phyloP scores from a whole-genome alignment of 2,888 invertebrate species.

The Brachypterus glaber region DNA sequence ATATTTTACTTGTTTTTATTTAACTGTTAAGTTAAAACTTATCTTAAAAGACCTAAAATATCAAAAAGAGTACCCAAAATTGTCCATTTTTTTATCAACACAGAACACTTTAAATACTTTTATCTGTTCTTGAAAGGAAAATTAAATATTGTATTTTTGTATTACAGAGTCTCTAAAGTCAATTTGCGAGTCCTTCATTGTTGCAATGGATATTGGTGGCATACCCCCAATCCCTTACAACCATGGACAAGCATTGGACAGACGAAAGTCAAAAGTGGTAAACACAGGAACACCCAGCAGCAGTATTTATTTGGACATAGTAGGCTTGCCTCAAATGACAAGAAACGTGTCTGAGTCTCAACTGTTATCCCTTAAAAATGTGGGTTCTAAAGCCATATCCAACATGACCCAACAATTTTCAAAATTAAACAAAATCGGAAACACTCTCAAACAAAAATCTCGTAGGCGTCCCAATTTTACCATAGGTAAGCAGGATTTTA shows the following conservation, averaged over 20 bases:
- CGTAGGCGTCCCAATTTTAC: slow-evolving; percentile 44
- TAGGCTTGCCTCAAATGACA: slow-evolving; percentile 56
- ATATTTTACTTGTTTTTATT: too few species aligned
- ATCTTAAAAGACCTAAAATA: too few species aligned
- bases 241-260: slow-evolving; percentile 60
- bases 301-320: slow-evolving; percentile 53
- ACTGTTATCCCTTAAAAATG: slow-evolving; percentile 64
- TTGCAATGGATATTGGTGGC: slow-evolving; percentile 67
- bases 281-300: slow-evolving; percentile 41
- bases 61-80: too few species aligned
- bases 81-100: too few species aligned
- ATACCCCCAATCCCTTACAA: slow-evolving; percentile 56
- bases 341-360: slow-evolving; percentile 87
- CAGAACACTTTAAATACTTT: too few species aligned
- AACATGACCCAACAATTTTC: slow-evolving; percentile 84
- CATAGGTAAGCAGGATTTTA: too few species aligned
- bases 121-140: too few species aligned
- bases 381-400: slow-evolving; percentile 74
- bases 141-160: too few species aligned
- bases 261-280: slow-evolving; percentile 53
- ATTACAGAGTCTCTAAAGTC: slow-evolving; percentile 85
- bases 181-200: slow-evolving; percentile 77
- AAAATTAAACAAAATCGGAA: slow-evolving; percentile 65
- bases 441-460: slow-evolving; percentile 52
- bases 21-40: too few species aligned